A percentile compares a stretch with the other conserved stretches of the same genome.
Conservation (phyloP, 2,797 vertebrate genomes). For the Cryptoblepharus egeriae region DNA sequence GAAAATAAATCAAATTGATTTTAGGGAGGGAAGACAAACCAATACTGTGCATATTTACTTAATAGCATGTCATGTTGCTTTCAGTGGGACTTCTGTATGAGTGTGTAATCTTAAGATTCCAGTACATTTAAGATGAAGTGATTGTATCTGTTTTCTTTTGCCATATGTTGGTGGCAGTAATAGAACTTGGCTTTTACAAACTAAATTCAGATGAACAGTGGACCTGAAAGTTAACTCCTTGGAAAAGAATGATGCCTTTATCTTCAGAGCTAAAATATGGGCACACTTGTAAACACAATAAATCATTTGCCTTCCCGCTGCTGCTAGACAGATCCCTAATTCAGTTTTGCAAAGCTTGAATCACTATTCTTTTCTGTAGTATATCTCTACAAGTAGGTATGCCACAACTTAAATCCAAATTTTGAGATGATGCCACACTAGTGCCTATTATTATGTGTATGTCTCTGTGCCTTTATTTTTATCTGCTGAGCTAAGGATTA, state of each 20-base stretch:
- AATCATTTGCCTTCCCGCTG: not conserved
- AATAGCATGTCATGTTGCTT: not conserved
- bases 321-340: not conserved
- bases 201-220: not conserved
- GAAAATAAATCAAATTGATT: not conserved
- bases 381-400: not conserved
- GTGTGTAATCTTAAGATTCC: not conserved
- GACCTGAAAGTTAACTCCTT: not conserved
- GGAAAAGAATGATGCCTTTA: no score
- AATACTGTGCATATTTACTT: not conserved
- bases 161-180: not conserved
- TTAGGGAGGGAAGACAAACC: not conserved
- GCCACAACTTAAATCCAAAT: not conserved
- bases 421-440: not conserved
- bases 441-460: not conserved
- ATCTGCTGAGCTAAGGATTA: not conserved
- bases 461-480: not conserved
- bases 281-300: not conserved
- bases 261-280: not conserved
- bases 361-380: not conserved
- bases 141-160: not conserved
- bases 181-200: not conserved
- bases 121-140: not conserved
- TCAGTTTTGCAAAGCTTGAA: not conserved
- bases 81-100: not conserved